A percentile compares a stretch with the other conserved stretches of the same genome.
These are phyloP conservation scores for Agrochola macilenta DNA, from an alignment of 2,888 invertebrate species.

Conservation along the genomic window DNA sequence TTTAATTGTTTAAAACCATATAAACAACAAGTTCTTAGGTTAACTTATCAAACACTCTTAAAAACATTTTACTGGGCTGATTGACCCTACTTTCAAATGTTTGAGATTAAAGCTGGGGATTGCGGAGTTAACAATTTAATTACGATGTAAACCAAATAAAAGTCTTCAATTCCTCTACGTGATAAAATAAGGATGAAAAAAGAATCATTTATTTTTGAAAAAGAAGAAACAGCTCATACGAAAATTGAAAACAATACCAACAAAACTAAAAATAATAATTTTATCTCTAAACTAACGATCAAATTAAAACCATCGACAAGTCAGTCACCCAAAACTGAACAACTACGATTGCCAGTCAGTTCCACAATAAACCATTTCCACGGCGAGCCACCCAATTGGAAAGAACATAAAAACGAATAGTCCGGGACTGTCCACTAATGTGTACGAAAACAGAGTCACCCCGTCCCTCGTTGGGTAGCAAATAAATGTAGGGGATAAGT, in stretches of 20 bases:
- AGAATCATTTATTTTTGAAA: not conserved
- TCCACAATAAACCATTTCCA: constrained; percentile 23
- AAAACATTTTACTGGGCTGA: not conserved
- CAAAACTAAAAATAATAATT: not conserved
- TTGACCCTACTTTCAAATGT: not conserved
- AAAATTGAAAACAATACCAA: not conserved
- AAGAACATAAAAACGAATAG: constrained; percentile 40
- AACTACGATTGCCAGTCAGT: constrained; percentile 5
- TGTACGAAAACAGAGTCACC: constrained; percentile 64
- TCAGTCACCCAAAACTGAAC: not conserved
- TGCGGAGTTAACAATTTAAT: not conserved
- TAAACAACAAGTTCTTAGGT: not conserved
- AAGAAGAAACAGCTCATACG: not conserved
- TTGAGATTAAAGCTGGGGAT: not conserved
- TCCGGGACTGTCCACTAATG: constrained; percentile 44
- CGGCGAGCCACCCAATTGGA: constrained; percentile 13
- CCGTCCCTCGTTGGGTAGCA: constrained; percentile 64
- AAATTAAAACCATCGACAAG: constrained; percentile 11
- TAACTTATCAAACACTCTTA: too few relatives aligned
- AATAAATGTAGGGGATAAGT: constrained; percentile 73
- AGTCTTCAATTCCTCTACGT: not conserved
- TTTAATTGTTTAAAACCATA: not conserved
- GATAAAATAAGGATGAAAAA: not conserved
- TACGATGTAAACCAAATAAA: not conserved
- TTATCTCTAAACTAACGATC: not conserved